phyloP scores from a whole-genome alignment of 2,888 invertebrate genomes.

The Brachycybe producta region DNA sequence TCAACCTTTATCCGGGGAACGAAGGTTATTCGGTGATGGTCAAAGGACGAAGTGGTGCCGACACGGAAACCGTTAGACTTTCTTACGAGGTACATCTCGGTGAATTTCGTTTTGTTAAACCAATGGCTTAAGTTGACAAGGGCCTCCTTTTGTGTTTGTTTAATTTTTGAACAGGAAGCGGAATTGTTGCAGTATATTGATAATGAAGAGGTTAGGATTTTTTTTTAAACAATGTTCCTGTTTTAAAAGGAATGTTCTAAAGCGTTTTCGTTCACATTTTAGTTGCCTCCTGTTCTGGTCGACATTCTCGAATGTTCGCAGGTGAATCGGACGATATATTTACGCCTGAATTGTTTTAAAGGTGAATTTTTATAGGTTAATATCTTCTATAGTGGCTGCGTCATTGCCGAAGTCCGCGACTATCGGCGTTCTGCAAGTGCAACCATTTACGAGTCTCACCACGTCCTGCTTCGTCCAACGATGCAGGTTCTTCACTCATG shows the following conservation, averaged over 20 bases:
- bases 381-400: conserved; percentile 33
- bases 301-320: conserved; percentile 48
- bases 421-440: conserved; percentile 28
- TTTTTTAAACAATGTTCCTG: background rate
- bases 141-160: background rate
- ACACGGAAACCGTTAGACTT: conserved; percentile 28
- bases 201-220: conserved; percentile 52
- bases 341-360: background rate
- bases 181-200: conserved; percentile 73
- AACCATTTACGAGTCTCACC: conserved; percentile 29
- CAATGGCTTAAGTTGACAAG: background rate
- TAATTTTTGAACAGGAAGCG: conserved; percentile 44
- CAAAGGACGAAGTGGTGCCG: conserved; percentile 23
- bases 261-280: conserved; percentile 18
- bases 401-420: conserved; percentile 35
- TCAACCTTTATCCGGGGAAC: conserved; percentile 82
- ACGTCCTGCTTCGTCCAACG: conserved; percentile 32
- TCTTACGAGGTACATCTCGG: conserved; percentile 68
- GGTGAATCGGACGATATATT: conserved; percentile 23
- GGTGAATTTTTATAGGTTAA: conserved; percentile 19
- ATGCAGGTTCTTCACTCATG: conserved; percentile 29
- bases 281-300: conserved; percentile 57
- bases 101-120: no score
- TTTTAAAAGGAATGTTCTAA: background rate
- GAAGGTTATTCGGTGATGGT: conserved; percentile 68